Conservation (phyloP, 2,888 invertebrate species). For the Sarcophaga subvicina region DNA sequence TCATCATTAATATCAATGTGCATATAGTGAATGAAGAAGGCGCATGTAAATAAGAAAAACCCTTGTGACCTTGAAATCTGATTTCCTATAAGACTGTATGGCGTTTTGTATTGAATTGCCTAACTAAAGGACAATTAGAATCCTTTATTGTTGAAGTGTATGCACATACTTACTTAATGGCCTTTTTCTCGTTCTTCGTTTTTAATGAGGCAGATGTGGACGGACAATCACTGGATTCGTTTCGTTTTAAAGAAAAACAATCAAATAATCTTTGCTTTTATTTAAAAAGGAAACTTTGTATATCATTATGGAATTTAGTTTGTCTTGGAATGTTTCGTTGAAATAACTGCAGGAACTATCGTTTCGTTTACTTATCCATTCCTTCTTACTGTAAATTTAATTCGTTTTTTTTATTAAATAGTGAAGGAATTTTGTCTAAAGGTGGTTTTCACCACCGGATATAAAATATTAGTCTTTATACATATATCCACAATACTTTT, state of each 20-base stretch:
- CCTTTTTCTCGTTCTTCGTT: neutral
- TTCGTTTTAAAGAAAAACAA: neutral
- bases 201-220: neutral
- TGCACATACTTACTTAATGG: neutral
- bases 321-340: neutral
- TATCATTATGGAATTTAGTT: constrained; percentile 7
- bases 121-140: neutral
- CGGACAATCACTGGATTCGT: neutral
- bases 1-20: neutral
- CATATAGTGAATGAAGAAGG: neutral
- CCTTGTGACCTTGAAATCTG: neutral
- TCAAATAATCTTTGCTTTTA: neutral
- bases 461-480: constrained; percentile 20
- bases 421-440: constrained; percentile 8
- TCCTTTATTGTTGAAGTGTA: neutral
- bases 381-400: neutral
- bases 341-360: constrained; percentile 23
- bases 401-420: neutral
- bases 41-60: neutral
- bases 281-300: constrained; percentile 8
- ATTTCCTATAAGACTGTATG: neutral
- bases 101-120: neutral
- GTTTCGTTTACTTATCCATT: neutral
- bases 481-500: neutral
- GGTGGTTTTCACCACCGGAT: constrained; percentile 56